Conservation (phyloP, 2,888 invertebrate species). For the Cetonia aurata region DNA sequence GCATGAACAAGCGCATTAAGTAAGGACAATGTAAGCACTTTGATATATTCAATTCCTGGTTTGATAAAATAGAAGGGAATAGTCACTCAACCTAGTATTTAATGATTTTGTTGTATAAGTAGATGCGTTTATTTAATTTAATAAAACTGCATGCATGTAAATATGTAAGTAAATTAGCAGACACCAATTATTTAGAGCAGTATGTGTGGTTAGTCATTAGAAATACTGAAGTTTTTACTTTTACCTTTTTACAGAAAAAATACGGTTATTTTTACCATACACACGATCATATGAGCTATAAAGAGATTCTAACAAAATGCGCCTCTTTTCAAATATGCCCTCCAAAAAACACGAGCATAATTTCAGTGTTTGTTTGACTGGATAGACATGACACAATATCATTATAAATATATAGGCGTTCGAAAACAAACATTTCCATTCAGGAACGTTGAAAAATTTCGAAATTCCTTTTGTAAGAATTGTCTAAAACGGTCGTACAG, state of each 20-base stretch:
- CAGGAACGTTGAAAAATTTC: constrained; percentile 25
- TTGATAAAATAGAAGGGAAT: background rate
- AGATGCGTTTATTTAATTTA: too few relatives aligned
- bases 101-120: too few relatives aligned
- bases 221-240: too few relatives aligned
- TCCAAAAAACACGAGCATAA: constrained; percentile 14
- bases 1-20: background rate
- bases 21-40: background rate
- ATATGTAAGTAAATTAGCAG: background rate
- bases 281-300: too few relatives aligned
- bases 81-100: background rate
- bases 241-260: too few relatives aligned
- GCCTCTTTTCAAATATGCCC: too few relatives aligned
- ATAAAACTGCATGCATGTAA: background rate
- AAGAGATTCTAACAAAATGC: too few relatives aligned
- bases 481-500: constrained; percentile 23
- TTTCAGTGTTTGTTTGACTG: constrained; percentile 29
- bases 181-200: too few relatives aligned
- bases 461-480: constrained; percentile 17
- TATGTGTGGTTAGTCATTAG: too few relatives aligned
- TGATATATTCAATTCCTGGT: background rate
- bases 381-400: constrained; percentile 14
- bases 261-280: too few relatives aligned
- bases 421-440: constrained; percentile 34
- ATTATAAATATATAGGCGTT: constrained; percentile 24